These are phyloP conservation scores for Noctua janthina DNA, from an alignment of 2,888 invertebrate genomes.

Conservation along the genomic window DNA sequence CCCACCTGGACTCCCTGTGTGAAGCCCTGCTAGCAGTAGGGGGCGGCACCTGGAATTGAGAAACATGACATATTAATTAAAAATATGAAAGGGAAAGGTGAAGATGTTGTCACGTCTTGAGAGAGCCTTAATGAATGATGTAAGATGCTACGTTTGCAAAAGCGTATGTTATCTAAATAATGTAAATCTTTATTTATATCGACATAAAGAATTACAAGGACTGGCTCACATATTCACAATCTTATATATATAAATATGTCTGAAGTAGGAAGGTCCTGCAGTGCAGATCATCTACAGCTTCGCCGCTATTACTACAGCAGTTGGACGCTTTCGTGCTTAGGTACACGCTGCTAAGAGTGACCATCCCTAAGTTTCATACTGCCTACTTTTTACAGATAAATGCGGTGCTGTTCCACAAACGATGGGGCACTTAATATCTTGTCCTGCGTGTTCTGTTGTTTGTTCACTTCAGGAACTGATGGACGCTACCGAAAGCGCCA, in stretches of 20 bases:
- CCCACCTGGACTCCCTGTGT: slow-evolving; percentile 74
- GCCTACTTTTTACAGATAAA: too few relatives aligned
- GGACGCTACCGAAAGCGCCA: too few relatives aligned
- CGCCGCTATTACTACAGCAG: too few relatives aligned
- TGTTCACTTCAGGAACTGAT: too few relatives aligned
- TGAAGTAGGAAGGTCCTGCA: not conserved
- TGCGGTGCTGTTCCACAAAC: too few relatives aligned
- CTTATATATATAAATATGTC: not conserved
- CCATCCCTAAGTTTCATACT: too few relatives aligned
- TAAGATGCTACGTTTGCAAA: not conserved
- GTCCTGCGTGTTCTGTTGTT: too few relatives aligned
- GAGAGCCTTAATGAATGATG: not conserved
- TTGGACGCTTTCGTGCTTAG: too few relatives aligned
- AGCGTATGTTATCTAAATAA: too few relatives aligned
- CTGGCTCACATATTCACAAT: not conserved
- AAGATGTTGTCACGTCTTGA: not conserved
- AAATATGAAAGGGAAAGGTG: not conserved
- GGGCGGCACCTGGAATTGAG: slow-evolving; percentile 74
- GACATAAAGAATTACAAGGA: too few relatives aligned
- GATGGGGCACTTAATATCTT: too few relatives aligned
- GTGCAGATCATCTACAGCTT: not conserved
- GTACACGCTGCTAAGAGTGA: too few relatives aligned
- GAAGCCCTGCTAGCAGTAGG: slow-evolving; percentile 52
- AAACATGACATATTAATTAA: slow-evolving; percentile 11
- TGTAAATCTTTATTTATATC: not conserved